phyloP scores from a whole-genome alignment of 2,797 vertebrate species.

The Chloroceryle inda region DNA sequence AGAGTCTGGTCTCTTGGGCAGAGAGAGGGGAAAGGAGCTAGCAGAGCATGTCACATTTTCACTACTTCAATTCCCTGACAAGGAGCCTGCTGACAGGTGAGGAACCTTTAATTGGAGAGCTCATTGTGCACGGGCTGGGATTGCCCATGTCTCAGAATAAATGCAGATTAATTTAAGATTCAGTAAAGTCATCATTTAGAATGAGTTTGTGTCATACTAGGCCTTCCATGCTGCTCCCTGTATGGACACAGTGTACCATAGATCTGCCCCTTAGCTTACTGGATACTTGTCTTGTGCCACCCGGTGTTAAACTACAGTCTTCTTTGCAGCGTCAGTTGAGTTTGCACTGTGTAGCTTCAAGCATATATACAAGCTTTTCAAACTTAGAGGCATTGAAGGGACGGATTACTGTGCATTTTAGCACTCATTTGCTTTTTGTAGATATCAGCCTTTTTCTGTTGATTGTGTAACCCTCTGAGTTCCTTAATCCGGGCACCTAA shows the following conservation, averaged over 20 bases:
- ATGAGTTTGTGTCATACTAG: background rate
- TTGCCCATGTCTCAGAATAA: background rate
- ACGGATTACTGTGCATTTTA: background rate
- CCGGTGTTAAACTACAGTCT: background rate
- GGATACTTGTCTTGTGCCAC: rapidly evolving
- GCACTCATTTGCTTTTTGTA: background rate
- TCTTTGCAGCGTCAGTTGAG: background rate
- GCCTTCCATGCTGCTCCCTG: background rate
- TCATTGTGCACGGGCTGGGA: background rate
- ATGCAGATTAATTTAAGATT: background rate
- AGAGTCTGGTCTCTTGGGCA: background rate
- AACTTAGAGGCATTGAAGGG: background rate
- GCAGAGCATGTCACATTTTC: background rate
- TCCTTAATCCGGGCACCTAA: background rate
- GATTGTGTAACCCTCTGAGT: background rate
- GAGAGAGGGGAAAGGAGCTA: background rate
- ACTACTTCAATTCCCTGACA: background rate
- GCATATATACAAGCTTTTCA: background rate
- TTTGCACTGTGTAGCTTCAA: background rate
- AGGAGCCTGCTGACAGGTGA: background rate
- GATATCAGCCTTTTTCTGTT: background rate
- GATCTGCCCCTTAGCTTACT: background rate
- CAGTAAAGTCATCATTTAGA: background rate
- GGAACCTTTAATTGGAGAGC: background rate
- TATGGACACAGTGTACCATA: background rate